A percentile compares a stretch with the other conserved stretches of the same genome.
phyloP scores from a whole-genome alignment of 2,888 invertebrate genomes.

The Homarus gammarus region DNA sequence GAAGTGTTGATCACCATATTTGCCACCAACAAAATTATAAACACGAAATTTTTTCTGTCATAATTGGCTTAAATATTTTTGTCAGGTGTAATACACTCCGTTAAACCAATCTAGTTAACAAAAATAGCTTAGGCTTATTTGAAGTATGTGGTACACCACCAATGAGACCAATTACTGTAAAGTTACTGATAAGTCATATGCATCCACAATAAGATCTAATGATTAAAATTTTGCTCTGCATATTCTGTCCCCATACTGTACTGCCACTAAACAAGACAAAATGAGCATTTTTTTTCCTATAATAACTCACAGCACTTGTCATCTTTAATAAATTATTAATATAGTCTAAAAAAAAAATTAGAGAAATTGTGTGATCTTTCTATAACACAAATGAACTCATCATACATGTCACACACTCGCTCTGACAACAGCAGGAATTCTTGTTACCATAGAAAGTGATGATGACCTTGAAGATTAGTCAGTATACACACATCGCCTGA shows the following conservation, averaged over 20 bases:
- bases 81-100: not conserved
- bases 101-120: not conserved
- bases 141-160: not conserved
- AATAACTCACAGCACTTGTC: slow-evolving; percentile 25
- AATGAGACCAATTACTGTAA: not conserved
- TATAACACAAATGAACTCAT: slow-evolving; percentile 12
- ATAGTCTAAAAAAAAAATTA: not conserved
- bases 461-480: slow-evolving; percentile 12
- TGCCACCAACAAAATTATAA: slow-evolving; percentile 9
- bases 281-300: not conserved
- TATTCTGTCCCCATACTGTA: slow-evolving; percentile 4
- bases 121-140: slow-evolving; percentile 1
- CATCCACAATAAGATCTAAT: not conserved
- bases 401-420: not conserved
- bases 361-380: slow-evolving; percentile 3
- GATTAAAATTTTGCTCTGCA: slow-evolving; percentile 8
- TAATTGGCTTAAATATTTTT: slow-evolving; percentile 12
- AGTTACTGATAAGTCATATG: not conserved
- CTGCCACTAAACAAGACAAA: slow-evolving; percentile 20
- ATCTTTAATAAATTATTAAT: slow-evolving; percentile 26
- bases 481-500: slow-evolving; percentile 9
- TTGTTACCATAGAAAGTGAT: slow-evolving; percentile 9
- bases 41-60: not conserved
- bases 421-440: slow-evolving; percentile 5
- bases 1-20: not conserved